phyloP scores from a whole-genome alignment of 2,797 vertebrate genomes.

The Darevskia nairensis region DNA sequence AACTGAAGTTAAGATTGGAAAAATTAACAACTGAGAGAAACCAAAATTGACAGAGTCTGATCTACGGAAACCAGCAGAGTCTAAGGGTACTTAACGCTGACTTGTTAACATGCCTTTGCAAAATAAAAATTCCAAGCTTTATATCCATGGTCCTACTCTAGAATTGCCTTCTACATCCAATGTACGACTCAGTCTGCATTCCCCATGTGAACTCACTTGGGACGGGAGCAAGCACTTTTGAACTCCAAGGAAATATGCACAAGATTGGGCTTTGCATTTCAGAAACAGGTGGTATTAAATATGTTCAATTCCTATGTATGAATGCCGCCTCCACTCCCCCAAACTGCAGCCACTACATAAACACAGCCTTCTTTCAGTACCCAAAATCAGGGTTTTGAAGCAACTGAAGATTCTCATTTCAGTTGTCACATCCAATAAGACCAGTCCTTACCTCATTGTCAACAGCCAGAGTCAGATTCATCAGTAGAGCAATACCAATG shows the following conservation, averaged over 20 bases:
- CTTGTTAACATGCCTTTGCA: neutral
- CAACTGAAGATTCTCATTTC: neutral
- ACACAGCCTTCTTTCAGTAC: neutral
- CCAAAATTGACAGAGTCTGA: neutral
- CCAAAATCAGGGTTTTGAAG: neutral
- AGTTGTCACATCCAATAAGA: neutral
- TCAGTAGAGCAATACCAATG: neutral
- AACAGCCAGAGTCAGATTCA: neutral
- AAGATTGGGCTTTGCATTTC: neutral
- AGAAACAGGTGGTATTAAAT: neutral
- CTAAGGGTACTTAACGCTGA: neutral
- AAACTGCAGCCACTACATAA: neutral
- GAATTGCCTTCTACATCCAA: neutral
- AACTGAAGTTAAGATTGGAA: no score
- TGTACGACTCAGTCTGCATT: neutral
- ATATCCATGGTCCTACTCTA: neutral
- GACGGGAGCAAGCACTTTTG: neutral
- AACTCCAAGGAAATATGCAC: neutral
- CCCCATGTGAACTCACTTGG: neutral
- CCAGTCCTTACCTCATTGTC: neutral
- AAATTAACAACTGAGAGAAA: no score
- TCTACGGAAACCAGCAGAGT: neutral
- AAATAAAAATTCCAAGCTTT: neutral
- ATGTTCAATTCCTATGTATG: neutral
- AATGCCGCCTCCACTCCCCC: no score